Percentiles rank a stretch among this genome's conserved stretches.
phyloP scores from a whole-genome alignment of 2,888 invertebrate genomes.

The Cheilosia urbana region DNA sequence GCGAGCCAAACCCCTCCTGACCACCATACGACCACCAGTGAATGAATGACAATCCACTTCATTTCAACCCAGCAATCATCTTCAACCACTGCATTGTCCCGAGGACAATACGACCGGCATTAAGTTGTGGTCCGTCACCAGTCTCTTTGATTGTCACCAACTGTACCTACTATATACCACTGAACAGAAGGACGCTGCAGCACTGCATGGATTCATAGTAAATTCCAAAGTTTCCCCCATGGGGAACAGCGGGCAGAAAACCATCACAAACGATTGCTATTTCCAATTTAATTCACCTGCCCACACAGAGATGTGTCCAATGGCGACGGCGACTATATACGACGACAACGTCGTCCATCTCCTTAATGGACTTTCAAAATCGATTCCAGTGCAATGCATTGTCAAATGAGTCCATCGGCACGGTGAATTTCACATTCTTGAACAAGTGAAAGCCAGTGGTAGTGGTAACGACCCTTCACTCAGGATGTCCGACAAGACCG shows the following conservation, averaged over 20 bases:
- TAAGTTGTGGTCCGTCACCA: conserved; percentile 62
- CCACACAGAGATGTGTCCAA: conserved; percentile 22
- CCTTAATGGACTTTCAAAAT: conserved; percentile 71
- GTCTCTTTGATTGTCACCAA: conserved; percentile 55
- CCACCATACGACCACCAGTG: conserved; percentile 2
- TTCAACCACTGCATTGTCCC: conserved; percentile 61
- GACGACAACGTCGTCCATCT: conserved; percentile 40
- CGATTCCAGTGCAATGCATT: conserved; percentile 63
- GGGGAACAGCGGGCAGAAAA: conserved; percentile 3
- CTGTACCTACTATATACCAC: not conserved
- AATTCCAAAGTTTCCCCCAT: conserved; percentile 8
- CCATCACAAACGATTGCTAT: conserved; percentile 63
- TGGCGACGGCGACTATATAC: not conserved
- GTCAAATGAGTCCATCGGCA: conserved; percentile 44
- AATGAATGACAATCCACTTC: conserved; percentile 62
- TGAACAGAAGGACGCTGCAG: conserved; percentile 9
- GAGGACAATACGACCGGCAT: conserved; percentile 61
- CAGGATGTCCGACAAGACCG: conserved; percentile 45
- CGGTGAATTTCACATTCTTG: conserved; percentile 39
- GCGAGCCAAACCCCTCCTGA: conserved; percentile 16
- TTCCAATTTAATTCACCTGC: conserved; percentile 73
- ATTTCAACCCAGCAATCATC: conserved; percentile 67
- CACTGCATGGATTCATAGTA: conserved; percentile 38
- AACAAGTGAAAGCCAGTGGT: conserved; percentile 35
- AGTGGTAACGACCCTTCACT: conserved; percentile 42